Percentiles rank a stretch among this genome's conserved stretches.
These are phyloP conservation scores for Nymphalis c-album DNA, from an alignment of 2,888 invertebrate genomes.

Conservation along the genomic window DNA sequence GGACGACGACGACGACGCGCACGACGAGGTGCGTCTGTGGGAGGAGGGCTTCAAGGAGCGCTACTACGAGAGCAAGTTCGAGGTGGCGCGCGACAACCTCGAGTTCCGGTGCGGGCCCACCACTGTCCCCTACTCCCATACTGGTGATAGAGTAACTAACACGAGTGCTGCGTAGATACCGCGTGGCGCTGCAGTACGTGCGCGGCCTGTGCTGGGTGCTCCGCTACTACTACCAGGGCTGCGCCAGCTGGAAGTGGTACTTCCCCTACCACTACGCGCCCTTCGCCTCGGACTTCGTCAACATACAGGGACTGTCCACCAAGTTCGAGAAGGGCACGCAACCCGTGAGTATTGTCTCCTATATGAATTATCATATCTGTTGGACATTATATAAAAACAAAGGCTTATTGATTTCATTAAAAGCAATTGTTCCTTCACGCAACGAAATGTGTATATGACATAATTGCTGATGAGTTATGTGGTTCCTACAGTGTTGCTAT, in stretches of 20 bases:
- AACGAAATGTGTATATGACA: too few species aligned
- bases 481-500: too few species aligned
- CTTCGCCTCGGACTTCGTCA: conserved; percentile 98
- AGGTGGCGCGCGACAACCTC: conserved; percentile 86
- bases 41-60: conserved; percentile 99
- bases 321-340: conserved; percentile 93
- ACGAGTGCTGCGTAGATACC: conserved; percentile 76
- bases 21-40: conserved; percentile 95
- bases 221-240: conserved; percentile 99
- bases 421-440: too few species aligned
- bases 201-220: conserved; percentile 99
- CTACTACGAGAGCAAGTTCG: conserved; percentile 97
- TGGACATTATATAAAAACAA: too few species aligned
- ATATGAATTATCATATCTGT: too few species aligned
- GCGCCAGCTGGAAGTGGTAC: conserved; percentile 99
- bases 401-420: too few species aligned
- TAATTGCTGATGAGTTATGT: too few species aligned
- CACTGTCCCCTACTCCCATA: background rate
- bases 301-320: conserved; percentile 91
- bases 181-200: conserved; percentile 96
- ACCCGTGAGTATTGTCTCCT: conserved; percentile 84
- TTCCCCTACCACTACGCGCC: conserved; percentile 99
- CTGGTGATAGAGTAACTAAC: too few species aligned
- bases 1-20: conserved; percentile 87
- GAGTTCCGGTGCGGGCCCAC: conserved; percentile 86